Evolutionary conservation across 2,797 vertebrate genomes (phyloP), one percentile per base, ranked within the genome.

Genomic region (Hydrolagus colliei): DNA sequence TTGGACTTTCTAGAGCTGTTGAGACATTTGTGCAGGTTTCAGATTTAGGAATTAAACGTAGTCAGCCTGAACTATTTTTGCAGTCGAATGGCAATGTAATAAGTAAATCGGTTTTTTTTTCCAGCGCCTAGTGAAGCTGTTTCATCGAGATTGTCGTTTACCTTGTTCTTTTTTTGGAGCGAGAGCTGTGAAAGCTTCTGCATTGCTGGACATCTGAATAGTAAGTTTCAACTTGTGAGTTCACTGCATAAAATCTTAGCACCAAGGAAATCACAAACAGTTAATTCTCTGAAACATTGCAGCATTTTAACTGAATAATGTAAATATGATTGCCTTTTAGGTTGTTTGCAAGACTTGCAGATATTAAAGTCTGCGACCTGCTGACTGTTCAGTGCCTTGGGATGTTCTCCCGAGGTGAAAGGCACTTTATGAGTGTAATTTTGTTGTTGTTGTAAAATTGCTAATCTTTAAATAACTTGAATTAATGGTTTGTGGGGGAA

Each of bases 391-490:
- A 27, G 27, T 27, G 27, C 27, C 27, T 27, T 27, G 27, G 27
- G 27, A 27, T 27, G 27, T 27, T 1, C 27, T 27, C 27, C 27
- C 27, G 27, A 27, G 27, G 27, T 27, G 27, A 27, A 27, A 27
- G 27, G 27, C 27, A 1, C 27, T 27, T 27, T 27, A 27, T 27
- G 27, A 27, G 27, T 27, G 27, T 27, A 27, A 27, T 27, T 27
- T 27, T 27, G 27, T 27, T 27, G 27, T 27, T 27, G 27, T 27
- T 27, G 27, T 84, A 84, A 84, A 84, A 35, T 63, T 71, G 71
- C 68, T 84, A 84, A 84, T 68, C 79, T 63, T 84, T 68, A 84
- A 84, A 84, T 84, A 84, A 84, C 71, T 71, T 27, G 79, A 84
- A 84, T 67, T 84, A 84, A 71, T 84, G 79, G 65, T 84, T 84